These are phyloP conservation scores for Alloplasta piceator DNA, from an alignment of 2,888 invertebrate species.

Conservation along the genomic window DNA sequence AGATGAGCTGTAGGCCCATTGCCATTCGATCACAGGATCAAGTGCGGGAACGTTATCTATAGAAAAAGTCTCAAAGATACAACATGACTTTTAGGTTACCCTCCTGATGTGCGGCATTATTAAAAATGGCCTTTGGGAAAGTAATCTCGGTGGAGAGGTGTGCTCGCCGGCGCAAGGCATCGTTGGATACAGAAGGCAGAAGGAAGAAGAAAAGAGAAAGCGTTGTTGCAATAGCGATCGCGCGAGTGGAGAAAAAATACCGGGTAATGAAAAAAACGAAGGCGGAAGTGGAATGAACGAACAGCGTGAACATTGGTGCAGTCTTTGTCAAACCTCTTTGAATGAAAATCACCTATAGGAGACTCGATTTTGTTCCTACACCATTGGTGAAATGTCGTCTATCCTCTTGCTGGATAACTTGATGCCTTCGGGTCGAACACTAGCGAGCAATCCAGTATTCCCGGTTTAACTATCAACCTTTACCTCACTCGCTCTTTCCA, in stretches of 20 bases:
- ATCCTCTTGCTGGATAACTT: slow-evolving; percentile 56
- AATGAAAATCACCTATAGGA: slow-evolving; percentile 81
- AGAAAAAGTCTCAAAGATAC: slow-evolving; percentile 39
- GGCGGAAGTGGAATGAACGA: slow-evolving; percentile 68
- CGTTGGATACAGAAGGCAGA: slow-evolving; percentile 58
- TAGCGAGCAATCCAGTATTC: slow-evolving; percentile 69
- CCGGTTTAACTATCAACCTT: slow-evolving; percentile 50
- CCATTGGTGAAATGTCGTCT: slow-evolving; percentile 44
- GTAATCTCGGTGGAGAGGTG: slow-evolving; percentile 73
- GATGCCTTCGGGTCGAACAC: slow-evolving; percentile 59
- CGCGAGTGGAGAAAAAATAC: slow-evolving; percentile 5
- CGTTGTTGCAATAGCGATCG: slow-evolving; percentile 30
- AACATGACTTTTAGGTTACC: slow-evolving; percentile 69
- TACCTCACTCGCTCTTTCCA: slow-evolving; percentile 58
- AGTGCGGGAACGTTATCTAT: slow-evolving; percentile 43
- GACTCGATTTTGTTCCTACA: slow-evolving; percentile 78
- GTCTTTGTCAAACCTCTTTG: slow-evolving; percentile 76
- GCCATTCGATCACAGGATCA: slow-evolving; percentile 16
- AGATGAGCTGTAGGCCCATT: slow-evolving; percentile 9
- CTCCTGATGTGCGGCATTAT: slow-evolving; percentile 69
- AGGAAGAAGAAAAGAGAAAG: slow-evolving; percentile 35
- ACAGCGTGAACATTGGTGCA: slow-evolving; percentile 36
- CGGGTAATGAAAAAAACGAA: slow-evolving; percentile 62
- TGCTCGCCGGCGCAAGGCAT: slow-evolving; percentile 63
- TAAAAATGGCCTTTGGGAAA: slow-evolving; percentile 78